phyloP scores from a whole-genome alignment of 2,888 invertebrate species.

The Drosophila acutilabella region DNA sequence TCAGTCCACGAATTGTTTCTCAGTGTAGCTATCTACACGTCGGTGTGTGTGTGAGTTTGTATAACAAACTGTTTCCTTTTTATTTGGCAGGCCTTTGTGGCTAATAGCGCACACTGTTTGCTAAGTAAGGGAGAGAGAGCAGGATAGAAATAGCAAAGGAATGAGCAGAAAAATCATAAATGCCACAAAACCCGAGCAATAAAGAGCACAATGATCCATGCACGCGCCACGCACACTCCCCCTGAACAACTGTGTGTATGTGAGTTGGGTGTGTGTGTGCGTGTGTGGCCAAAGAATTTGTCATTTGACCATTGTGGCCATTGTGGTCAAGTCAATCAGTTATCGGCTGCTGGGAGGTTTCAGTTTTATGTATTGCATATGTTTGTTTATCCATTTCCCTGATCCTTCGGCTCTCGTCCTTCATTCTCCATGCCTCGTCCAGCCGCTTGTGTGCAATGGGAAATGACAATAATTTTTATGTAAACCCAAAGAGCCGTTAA shows the following conservation, averaged over 20 bases:
- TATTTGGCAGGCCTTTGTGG: constrained; percentile 68
- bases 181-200: constrained; percentile 51
- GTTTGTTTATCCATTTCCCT: constrained; percentile 21
- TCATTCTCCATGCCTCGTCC: neutral
- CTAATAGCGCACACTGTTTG: constrained; percentile 68
- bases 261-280: neutral
- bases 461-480: constrained; percentile 22
- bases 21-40: constrained; percentile 2
- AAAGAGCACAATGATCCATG: constrained; percentile 50
- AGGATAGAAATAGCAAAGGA: neutral
- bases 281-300: constrained; percentile 28
- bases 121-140: neutral
- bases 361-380: constrained; percentile 45
- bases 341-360: constrained; percentile 40
- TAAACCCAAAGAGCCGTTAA: constrained; percentile 3
- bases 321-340: constrained; percentile 52
- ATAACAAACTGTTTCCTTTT: constrained; percentile 58
- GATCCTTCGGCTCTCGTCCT: neutral
- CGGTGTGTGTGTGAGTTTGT: constrained; percentile 25
- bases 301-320: constrained; percentile 43
- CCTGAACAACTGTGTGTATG: neutral
- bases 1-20: neutral
- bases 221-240: constrained; percentile 15
- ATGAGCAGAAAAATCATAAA: constrained; percentile 56
- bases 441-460: constrained; percentile 1